Evolutionary conservation across 2,888 invertebrate species (phyloP), one percentile per base, ranked within the genome.

Genomic region (Lepidocyrtinus sp.): DNA sequence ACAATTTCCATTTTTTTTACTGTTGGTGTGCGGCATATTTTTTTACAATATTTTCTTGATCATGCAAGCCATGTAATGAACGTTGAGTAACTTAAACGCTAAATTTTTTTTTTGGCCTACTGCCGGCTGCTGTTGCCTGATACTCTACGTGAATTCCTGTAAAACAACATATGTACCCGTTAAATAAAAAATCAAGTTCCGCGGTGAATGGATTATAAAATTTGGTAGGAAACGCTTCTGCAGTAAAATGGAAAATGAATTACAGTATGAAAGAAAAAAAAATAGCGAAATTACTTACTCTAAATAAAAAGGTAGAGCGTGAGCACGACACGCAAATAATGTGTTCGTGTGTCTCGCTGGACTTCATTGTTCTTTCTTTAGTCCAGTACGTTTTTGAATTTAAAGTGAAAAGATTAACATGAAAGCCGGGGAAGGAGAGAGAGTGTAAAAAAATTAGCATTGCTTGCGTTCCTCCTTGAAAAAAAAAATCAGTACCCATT

Each of bases 21-120:
- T 59, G 59, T 59, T 21, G 59, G 19, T 59, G 19, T 62, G 72
- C 64, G 50, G 46, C 50, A 73, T 17, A 64, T 73, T 73, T 73
- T 71, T 71, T 64, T 65, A 50, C 45, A 36, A 50, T 72, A 50
- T 65, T 36, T 55, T 50, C 17, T 59, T 59, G 63, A 64, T 73
- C 72, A 73, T 73, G 72, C 72, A 73, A 50, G 64, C 55, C 72
- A 73, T 73, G 72, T 73, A 64, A 59, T 59, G 59, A 59, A 59
- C 9, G 59, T 21, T 59, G 22, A 50, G 50, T 21, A 12, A 59
- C 21, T 59, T 21, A 59, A 21, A 59, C 59, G 59, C 59, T 19
- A 19, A 59, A 59, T 59, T 7, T n/a, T n/a, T n/a, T n/a, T n/a
- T n/a, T 59, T 59, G 59, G 21, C 2, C 22, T 59, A 59, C 59